Percentiles rank a stretch among this genome's conserved stretches.
These are phyloP conservation scores for Gerosis bhagava DNA, from an alignment of 2,888 invertebrate genomes.

Conservation along the genomic window DNA sequence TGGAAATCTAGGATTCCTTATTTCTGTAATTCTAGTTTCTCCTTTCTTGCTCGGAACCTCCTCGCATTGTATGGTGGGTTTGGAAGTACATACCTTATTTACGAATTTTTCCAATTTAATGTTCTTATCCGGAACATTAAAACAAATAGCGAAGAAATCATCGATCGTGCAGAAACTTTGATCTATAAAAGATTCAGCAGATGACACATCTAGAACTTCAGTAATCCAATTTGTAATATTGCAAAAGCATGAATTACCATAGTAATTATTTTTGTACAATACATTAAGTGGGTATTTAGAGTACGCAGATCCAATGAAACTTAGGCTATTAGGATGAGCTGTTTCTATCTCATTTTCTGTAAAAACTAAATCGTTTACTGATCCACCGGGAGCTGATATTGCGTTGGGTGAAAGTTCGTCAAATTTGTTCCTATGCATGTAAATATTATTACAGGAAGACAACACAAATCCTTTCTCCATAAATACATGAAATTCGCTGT, in stretches of 20 bases:
- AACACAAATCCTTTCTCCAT: slow-evolving; percentile 83
- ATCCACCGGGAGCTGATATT: slow-evolving; percentile 70
- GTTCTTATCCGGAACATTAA: slow-evolving; percentile 84
- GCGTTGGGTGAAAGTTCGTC: slow-evolving; percentile 79
- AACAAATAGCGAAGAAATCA: slow-evolving; percentile 83
- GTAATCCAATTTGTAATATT: slow-evolving; percentile 82
- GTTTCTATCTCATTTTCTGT: slow-evolving; percentile 71
- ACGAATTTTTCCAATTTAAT: slow-evolving; percentile 84
- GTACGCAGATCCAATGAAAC: slow-evolving; percentile 80
- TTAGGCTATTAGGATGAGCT: slow-evolving; percentile 76
- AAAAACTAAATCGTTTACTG: slow-evolving; percentile 82
- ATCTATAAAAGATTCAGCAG: slow-evolving; percentile 61
- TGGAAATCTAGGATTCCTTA: slow-evolving; percentile 72
- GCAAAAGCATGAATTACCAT: slow-evolving; percentile 84
- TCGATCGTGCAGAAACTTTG: slow-evolving; percentile 85
- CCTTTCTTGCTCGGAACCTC: slow-evolving; percentile 64
- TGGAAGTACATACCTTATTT: slow-evolving; percentile 79
- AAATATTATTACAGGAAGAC: slow-evolving; percentile 85
- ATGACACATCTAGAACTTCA: slow-evolving; percentile 60
- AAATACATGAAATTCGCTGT: slow-evolving; percentile 84
- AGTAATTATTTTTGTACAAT: slow-evolving; percentile 83
- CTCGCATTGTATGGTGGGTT: slow-evolving; percentile 80
- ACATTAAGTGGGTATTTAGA: slow-evolving; percentile 61
- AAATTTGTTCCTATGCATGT: slow-evolving; percentile 85
- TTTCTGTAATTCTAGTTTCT: slow-evolving; percentile 49